Evolutionary conservation across 2,797 vertebrate genomes (phyloP).

Genomic region (Hylomyscus alleni): DNA sequence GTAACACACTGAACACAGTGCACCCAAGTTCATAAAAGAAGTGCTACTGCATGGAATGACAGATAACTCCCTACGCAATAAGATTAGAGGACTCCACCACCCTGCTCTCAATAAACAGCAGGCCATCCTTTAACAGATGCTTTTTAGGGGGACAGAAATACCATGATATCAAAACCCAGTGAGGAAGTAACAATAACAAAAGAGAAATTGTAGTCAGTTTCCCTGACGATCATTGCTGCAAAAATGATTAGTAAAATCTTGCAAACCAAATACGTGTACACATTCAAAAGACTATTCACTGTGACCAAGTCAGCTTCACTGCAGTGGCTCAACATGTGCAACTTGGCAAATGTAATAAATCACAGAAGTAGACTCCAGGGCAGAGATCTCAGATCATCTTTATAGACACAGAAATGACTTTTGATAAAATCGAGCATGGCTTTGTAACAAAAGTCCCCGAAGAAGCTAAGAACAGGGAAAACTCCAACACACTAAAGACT

Average conservation of each 20-base stretch:
- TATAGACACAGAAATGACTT: background rate
- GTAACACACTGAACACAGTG: background rate
- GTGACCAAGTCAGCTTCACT: background rate
- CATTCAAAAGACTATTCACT: background rate
- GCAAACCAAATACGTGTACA: background rate
- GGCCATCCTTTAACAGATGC: background rate
- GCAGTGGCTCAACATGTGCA: background rate
- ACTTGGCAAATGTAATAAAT: background rate
- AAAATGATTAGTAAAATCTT: background rate
- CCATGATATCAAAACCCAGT: background rate
- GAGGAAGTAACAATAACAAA: background rate
- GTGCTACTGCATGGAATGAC: background rate
- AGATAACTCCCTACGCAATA: background rate
- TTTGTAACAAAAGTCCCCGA: background rate
- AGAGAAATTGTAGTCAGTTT: background rate
- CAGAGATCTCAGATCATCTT: background rate
- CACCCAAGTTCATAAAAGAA: background rate
- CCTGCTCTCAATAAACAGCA: background rate
- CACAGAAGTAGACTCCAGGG: background rate
- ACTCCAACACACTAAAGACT: background rate
- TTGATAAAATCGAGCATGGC: background rate
- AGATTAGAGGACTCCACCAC: background rate
- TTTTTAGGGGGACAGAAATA: background rate
- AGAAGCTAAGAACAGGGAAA: background rate
- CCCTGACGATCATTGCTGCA: background rate